Base-by-base conservation (phyloP, 2,797 vertebrate species). In the Trematomus bernacchii region DNA sequence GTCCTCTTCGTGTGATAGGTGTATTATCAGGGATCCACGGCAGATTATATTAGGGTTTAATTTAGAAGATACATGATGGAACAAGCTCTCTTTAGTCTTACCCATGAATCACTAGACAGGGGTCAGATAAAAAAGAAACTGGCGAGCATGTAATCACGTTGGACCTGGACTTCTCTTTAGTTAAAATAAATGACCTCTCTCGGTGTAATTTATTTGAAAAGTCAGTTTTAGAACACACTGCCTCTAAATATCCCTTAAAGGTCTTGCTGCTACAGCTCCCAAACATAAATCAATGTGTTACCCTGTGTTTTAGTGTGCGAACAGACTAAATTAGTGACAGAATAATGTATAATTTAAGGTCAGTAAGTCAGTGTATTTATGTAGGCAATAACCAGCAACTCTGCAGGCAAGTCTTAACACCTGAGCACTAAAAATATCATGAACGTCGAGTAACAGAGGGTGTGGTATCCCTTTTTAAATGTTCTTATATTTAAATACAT, bases 1-100 rank as follows among this genome's bases (percentile, higher is more conserved):
- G 72, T 64, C 10, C 19, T 52, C 19, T 65, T 81, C 62, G 18
- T 83, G 60, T 78, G 63, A 73, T 71, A 55, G 58, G 42, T 50
- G 18, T 75, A 46, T 84, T 69, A 86, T 79, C 71, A 67, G 59
- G 55, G 61, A 68, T 71, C 47, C 21, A 61, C 13, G 2, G 46
- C 55, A 60, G 61, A 61, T 83, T 66, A 70, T 81, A 57, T 54
- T 55, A 79, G 60, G 23, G 12, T 84, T 91, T 86, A 16, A 86
- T 86, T 84, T 79, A 60, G 55, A 78, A 63, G 85, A 84, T 85
- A 76, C 79, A 84, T 85, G 80, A 85, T 64, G 55, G 66, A 81
- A 65, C 43, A 53, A 69, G 18, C 58, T 44, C 44, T 73, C 58
- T 62, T 16, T 44, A 33, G 57, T 71, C 71, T 66, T 23, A 42